Conservation (phyloP, 2,888 invertebrate genomes). For the Eucriotettix oculatus region DNA sequence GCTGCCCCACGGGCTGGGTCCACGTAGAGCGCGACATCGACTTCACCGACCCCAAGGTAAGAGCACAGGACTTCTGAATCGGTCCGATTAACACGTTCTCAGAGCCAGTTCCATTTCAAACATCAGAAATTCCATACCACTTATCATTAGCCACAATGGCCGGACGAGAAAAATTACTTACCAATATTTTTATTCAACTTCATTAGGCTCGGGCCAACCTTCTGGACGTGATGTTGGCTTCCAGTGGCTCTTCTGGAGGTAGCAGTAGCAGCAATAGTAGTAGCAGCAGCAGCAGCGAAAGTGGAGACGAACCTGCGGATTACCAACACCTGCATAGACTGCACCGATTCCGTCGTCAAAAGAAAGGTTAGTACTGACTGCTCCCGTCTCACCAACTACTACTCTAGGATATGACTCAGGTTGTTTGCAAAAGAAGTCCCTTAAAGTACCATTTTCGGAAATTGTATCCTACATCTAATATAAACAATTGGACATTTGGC, state of each 20-base stretch:
- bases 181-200: slow-evolving; percentile 1
- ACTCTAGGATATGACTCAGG: no score
- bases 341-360: slow-evolving; percentile 55
- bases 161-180: neutral
- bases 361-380: slow-evolving; percentile 40
- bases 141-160: no score
- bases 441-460: no score
- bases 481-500: no score
- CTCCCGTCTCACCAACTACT: no score
- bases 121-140: no score
- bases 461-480: no score
- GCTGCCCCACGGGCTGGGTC: slow-evolving; percentile 61
- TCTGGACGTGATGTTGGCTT: slow-evolving; percentile 60
- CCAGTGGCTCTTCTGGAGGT: slow-evolving; percentile 29
- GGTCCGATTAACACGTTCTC: no score
- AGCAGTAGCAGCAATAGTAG: slow-evolving; percentile 10
- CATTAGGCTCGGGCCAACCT: slow-evolving; percentile 55
- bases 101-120: no score
- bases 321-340: slow-evolving; percentile 52
- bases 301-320: slow-evolving; percentile 39
- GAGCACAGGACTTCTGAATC: neutral
- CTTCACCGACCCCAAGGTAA: slow-evolving; percentile 61
- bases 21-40: slow-evolving; percentile 62
- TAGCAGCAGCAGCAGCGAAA: slow-evolving; percentile 42
- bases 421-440: no score